Evolutionary conservation across 2,888 invertebrate species (phyloP).

Genomic region (Drosophila parthenogenetica): DNA sequence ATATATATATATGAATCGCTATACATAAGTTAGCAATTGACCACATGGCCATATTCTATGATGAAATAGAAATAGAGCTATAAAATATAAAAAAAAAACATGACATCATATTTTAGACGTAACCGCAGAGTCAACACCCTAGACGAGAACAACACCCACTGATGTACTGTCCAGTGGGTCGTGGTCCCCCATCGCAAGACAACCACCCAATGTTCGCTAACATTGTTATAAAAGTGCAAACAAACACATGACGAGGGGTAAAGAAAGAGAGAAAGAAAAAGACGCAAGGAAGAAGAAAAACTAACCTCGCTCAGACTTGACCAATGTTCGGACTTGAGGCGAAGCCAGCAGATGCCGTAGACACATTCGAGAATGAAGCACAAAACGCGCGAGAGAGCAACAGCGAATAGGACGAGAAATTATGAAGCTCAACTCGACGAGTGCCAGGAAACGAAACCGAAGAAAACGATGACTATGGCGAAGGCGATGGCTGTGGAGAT

Average conservation of each 20-base stretch:
- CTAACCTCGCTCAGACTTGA: conserved; percentile 55
- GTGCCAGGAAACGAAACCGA: conserved; percentile 33
- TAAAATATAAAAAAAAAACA: conserved; percentile 55
- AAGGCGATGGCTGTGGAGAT: conserved; percentile 36
- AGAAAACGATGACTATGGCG: conserved; percentile 38
- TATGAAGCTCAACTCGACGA: conserved; percentile 71
- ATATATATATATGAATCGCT: background rate
- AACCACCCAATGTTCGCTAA: conserved; percentile 53
- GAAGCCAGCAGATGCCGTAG: conserved; percentile 42
- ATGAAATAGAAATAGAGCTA: conserved; percentile 13
- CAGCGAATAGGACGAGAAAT: conserved; percentile 58
- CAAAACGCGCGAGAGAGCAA: conserved; percentile 31
- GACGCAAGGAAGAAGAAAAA: conserved; percentile 14
- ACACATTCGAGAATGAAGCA: conserved; percentile 46
- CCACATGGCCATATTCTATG: conserved; percentile 9
- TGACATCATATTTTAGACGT: conserved; percentile 79
- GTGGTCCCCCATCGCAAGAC: conserved; percentile 21
- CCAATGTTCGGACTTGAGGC: conserved; percentile 53
- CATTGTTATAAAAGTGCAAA: conserved; percentile 82
- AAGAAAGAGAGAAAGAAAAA: conserved; percentile 19
- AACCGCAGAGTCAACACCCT: conserved; percentile 44
- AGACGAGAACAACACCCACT: conserved; percentile 23
- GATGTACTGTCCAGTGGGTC: conserved; percentile 10
- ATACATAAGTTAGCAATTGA: conserved; percentile 1
- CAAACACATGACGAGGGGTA: conserved; percentile 56